phyloP scores from a whole-genome alignment of 2,797 vertebrate species.

The Danio aesculapii region DNA sequence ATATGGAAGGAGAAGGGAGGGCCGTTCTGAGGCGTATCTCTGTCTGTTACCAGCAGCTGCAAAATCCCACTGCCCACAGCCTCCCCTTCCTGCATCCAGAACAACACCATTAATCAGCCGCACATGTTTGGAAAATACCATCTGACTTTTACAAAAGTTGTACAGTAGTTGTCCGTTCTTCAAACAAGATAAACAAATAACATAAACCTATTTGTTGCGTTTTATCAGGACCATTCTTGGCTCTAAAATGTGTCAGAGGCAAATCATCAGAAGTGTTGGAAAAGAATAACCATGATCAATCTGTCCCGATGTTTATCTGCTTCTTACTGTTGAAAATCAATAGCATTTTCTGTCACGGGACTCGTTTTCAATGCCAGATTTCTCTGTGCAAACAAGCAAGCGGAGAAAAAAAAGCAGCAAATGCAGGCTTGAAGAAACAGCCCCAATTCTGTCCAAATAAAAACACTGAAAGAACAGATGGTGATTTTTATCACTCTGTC shows the following conservation, averaged over 20 bases:
- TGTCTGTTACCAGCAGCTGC: constrained; percentile 89
- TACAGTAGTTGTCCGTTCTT: neutral
- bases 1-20: constrained; percentile 91
- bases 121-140: neutral
- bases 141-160: constrained; percentile 14
- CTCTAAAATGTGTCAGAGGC: neutral
- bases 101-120: constrained; percentile 45
- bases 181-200: neutral
- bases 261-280: constrained; percentile 22
- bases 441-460: neutral
- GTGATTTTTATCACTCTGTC: constrained; percentile 40
- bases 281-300: neutral
- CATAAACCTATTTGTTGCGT: neutral
- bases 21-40: constrained; percentile 89
- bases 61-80: constrained; percentile 86
- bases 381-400: constrained; percentile 6
- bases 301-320: neutral
- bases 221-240: neutral
- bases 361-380: constrained; percentile 16
- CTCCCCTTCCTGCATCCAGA: constrained; percentile 85
- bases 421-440: constrained; percentile 15
- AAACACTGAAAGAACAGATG: constrained; percentile 49
- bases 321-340: constrained; percentile 17
- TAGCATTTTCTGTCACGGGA: neutral
- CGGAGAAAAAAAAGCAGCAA: neutral